phyloP scores from a whole-genome alignment of 37 sponge, comb jelly and placozoan genomes.

The Cliona cf. orientalis region DNA sequence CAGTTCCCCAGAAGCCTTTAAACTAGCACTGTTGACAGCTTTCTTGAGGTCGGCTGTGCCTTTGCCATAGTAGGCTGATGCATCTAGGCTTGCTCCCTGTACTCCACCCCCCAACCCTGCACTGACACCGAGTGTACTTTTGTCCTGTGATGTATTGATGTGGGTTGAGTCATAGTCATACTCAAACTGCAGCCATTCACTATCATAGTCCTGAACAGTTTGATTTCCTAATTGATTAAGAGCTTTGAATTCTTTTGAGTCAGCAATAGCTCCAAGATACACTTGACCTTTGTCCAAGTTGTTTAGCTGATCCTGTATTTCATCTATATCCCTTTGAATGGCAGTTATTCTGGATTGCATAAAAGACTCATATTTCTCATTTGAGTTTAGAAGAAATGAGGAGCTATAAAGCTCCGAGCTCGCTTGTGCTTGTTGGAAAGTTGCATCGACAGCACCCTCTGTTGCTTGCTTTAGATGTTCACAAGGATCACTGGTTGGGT shows the following conservation, averaged over 20 bases:
- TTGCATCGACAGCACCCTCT: not conserved
- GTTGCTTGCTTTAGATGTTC: not conserved
- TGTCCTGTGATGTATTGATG: slow-evolving; percentile 3
- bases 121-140: not conserved
- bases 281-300: not conserved
- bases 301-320: not conserved
- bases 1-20: slow-evolving; percentile 39
- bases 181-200: slow-evolving; percentile 44
- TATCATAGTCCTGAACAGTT: slow-evolving; percentile 15
- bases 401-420: not conserved
- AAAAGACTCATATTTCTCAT: not conserved
- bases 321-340: not conserved
- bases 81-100: not conserved
- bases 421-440: slow-evolving; percentile 12
- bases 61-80: not conserved
- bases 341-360: not conserved
- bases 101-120: not conserved
- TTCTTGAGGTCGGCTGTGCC: not conserved
- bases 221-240: slow-evolving; percentile 10
- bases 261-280: slow-evolving; percentile 21
- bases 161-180: slow-evolving; percentile 27
- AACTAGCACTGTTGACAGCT: slow-evolving; percentile 19
- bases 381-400: not conserved
- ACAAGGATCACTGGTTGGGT: not conserved
- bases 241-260: slow-evolving; percentile 19